Percentiles rank a stretch among this genome's conserved stretches.
Evolutionary conservation across 2,113 vertebrate species (phyloP).

Genomic region (Pelmatolapia mariae): DNA sequence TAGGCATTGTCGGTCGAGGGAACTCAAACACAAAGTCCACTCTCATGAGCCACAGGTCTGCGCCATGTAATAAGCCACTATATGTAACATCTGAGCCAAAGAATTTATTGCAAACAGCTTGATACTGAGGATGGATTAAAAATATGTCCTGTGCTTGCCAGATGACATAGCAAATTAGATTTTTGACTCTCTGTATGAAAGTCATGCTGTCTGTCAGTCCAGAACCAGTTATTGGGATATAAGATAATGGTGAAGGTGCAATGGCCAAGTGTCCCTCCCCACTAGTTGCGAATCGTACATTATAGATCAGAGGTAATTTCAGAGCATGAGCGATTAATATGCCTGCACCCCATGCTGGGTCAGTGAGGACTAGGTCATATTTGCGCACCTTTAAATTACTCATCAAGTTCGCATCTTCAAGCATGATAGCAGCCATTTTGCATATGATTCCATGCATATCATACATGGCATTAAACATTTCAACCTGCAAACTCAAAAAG

Average conservation of each 20-base stretch:
- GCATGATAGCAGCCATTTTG: slow-evolving; percentile 41
- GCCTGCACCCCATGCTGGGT: slow-evolving; percentile 52
- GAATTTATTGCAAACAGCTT: slow-evolving; percentile 43
- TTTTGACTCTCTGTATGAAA: slow-evolving; percentile 59
- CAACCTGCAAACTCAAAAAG: slow-evolving; percentile 38
- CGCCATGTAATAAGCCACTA: slow-evolving; percentile 52
- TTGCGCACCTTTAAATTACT: slow-evolving; percentile 12
- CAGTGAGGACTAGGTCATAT: slow-evolving; percentile 69
- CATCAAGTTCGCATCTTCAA: slow-evolving; percentile 54
- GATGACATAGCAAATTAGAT: slow-evolving; percentile 36
- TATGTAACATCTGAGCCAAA: slow-evolving; percentile 59
- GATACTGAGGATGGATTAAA: slow-evolving; percentile 22
- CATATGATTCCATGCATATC: slow-evolving; percentile 39
- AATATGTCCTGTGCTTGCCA: slow-evolving; percentile 20
- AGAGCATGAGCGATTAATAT: slow-evolving; percentile 58
- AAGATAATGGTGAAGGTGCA: slow-evolving; percentile 65
- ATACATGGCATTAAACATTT: slow-evolving; percentile 42
- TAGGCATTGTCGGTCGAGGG: slow-evolving; percentile 74
- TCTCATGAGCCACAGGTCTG: slow-evolving; percentile 74
- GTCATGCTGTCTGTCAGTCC: slow-evolving; percentile 64
- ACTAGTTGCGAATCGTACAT: slow-evolving; percentile 53
- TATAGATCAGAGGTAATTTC: slow-evolving; percentile 59
- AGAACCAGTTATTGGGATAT: slow-evolving; percentile 53
- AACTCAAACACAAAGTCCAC: slow-evolving; percentile 74
- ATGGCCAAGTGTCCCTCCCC: slow-evolving; percentile 60